Evolutionary conservation across 2,797 vertebrate genomes (phyloP).

Genomic region (Aphelocoma californica): DNA sequence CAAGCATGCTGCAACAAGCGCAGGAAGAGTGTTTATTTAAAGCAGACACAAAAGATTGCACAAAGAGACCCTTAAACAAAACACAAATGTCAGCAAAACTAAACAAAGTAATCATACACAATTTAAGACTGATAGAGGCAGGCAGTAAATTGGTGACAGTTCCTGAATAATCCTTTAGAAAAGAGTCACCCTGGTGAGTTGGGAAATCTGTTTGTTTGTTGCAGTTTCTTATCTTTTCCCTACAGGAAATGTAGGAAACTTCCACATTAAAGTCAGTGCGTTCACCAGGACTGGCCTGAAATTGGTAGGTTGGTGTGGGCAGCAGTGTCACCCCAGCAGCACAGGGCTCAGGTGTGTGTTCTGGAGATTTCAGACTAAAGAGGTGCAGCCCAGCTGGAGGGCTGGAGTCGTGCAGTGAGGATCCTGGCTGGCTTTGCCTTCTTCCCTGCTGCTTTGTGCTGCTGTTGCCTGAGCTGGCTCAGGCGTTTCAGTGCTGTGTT

Average conservation of each 20-base stretch:
- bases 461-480: rapidly evolving
- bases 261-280: rapidly evolving
- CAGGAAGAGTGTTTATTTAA: conserved; percentile 44
- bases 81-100: conserved; percentile 55
- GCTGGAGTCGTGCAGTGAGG: rapidly evolving
- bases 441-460: background rate
- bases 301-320: background rate
- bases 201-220: conserved; percentile 28
- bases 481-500: rapidly evolving
- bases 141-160: conserved; percentile 19
- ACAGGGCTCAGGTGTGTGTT: background rate
- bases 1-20: conserved; percentile 56
- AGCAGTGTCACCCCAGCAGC: background rate
- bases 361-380: background rate
- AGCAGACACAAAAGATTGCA: conserved; percentile 47
- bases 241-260: background rate
- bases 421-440: background rate
- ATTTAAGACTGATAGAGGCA: conserved; percentile 30
- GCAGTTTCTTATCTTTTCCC: background rate
- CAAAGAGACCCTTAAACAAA: conserved; percentile 64
- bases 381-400: background rate
- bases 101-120: conserved; percentile 39
- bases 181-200: background rate
- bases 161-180: conserved; percentile 34
- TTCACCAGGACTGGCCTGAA: background rate